Conservation (phyloP, 2,888 invertebrate species). For the Erpobdella octoculata region DNA sequence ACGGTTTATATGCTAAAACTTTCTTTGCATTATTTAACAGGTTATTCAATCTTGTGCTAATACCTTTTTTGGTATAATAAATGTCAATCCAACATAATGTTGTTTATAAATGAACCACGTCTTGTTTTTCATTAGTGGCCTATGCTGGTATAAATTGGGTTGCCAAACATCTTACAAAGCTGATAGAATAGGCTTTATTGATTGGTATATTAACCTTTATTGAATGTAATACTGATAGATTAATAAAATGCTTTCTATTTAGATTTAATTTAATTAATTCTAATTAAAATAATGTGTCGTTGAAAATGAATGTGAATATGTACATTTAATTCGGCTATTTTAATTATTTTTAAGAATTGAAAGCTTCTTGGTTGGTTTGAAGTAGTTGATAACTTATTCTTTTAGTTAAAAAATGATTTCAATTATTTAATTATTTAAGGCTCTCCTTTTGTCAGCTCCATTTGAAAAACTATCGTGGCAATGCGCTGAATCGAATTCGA, state of each 20-base stretch:
- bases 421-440: slow-evolving; percentile 37
- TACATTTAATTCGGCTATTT: too few relatives aligned
- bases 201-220: too few relatives aligned
- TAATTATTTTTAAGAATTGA: too few relatives aligned
- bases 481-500: slow-evolving; percentile 74
- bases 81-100: neutral
- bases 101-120: neutral
- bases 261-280: too few relatives aligned
- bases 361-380: neutral
- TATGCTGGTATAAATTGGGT: neutral
- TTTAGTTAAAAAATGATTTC: neutral
- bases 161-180: too few relatives aligned
- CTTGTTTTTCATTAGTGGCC: neutral
- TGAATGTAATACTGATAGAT: too few relatives aligned
- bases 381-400: neutral
- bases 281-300: too few relatives aligned
- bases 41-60: neutral
- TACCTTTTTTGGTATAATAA: too few relatives aligned
- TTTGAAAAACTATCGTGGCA: slow-evolving; percentile 89
- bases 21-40: neutral
- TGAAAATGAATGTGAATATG: too few relatives aligned
- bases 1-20: neutral
- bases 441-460: slow-evolving; percentile 58
- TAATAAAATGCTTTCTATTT: too few relatives aligned
- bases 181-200: too few relatives aligned